Evolutionary conservation across 2,113 vertebrate species (phyloP), one percentile per base, ranked within the genome.

Genomic region (Elachura formosa): DNA sequence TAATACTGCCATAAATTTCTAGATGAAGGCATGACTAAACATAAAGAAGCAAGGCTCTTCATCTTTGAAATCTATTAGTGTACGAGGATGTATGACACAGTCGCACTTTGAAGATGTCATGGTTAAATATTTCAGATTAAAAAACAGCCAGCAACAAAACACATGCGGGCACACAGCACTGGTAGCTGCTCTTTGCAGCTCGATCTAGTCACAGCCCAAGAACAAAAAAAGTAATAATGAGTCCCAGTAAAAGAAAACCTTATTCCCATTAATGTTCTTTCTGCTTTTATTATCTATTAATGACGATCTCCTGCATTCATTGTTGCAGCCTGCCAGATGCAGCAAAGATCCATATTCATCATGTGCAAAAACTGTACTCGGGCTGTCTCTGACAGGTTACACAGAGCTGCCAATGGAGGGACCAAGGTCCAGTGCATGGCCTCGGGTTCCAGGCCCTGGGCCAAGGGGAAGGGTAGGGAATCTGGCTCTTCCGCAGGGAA

Each of bases 1-100:
- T 94, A 94, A 92, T 71, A 87, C 43, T 78, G 61, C 68, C 88
- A 94, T 91, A 91, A 96, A 95, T 33, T 91, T 72, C 73, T 31
- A 71, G 90, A 97, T 93, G 81, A 94, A 95, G 94, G 83, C 96
- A 96, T 93, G 93, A 92, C 80, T 94, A 92, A 96, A 93, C 84
- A 96, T 54, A 83, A 94, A 96, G 83, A 77, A 95, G 87, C 56
- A 43, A 90, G 80, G 69, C 93, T 95, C 95, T 95, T 95, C 93
- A 91, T 96, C 92, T 97, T 96, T 95, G 94, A 87, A 96, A 96
- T 89, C 94, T 96, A 73, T 87, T 84, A 78, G 62, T 29, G 73
- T 73, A 76, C 26, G 77, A 89, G 91, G 95, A 93, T 69, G 92
- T 95, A 93, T 48, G 91, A 93, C 87, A 94, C 86, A 95, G 87